Conservation (phyloP, 37 sponge, comb jelly and placozoan genomes). For the Chondrosia reniformis region DNA sequence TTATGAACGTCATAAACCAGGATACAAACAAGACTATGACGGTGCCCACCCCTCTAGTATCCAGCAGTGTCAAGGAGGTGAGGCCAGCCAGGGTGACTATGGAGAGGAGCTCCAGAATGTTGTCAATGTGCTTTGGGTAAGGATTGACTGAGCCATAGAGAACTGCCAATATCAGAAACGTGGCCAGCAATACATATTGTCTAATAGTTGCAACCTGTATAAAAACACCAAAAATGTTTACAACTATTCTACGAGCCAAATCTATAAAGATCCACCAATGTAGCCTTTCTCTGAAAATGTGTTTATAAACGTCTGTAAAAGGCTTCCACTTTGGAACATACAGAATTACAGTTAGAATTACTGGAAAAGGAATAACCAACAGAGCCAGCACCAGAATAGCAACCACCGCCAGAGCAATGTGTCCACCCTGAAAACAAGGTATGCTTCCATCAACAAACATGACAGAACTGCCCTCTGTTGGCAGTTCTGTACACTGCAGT, state of each 20-base stretch:
- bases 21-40: conserved; percentile 17
- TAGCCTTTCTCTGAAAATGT: conserved; percentile 37
- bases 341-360: conserved; percentile 21
- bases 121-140: conserved; percentile 42
- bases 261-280: conserved; percentile 54
- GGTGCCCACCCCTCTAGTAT: conserved; percentile 23
- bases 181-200: conserved; percentile 38
- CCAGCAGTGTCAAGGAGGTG: conserved; percentile 6
- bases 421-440: conserved; percentile 36
- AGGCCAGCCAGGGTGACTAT: conserved; percentile 26
- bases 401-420: conserved; percentile 49
- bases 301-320: conserved; percentile 52
- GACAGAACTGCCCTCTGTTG: neutral
- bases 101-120: conserved; percentile 34
- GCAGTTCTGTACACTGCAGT: conserved; percentile 42
- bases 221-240: conserved; percentile 62
- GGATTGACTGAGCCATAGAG: conserved; percentile 40
- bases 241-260: conserved; percentile 30
- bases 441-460: conserved; percentile 50
- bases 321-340: conserved; percentile 50
- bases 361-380: conserved; percentile 58
- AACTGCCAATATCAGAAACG: conserved; percentile 12
- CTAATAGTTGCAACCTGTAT: conserved; percentile 17
- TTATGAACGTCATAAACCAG: neutral
- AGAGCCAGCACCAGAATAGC: conserved; percentile 18